Base-by-base conservation (phyloP, 2,113 vertebrate genomes). In the Lanius collurio region DNA sequence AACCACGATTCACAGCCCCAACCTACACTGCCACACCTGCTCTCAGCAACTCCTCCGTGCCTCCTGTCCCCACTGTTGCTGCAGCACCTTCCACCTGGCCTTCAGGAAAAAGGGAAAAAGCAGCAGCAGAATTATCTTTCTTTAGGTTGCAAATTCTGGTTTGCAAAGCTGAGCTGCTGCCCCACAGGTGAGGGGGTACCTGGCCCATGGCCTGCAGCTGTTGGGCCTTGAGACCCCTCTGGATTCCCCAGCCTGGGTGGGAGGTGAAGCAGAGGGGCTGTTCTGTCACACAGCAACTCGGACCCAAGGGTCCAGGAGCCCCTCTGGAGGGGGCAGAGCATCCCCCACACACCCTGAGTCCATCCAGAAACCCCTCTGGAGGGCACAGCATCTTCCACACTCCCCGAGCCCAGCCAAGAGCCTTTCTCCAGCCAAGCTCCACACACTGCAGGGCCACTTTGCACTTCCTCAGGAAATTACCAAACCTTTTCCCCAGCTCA, bases 381-480 rank as follows among this genome's bases (percentile, higher is more conserved):
- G 8, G 59, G n/a, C 33, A 59, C 8, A 35, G n/a, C 22, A 59
- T 59, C 56, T 6, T 4, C 31, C 55, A 33, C 55, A 22, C 31
- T 9, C 55, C 30, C 5, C 3, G 1, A 31, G 10, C 23, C 18
- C 28, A 49, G 57, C 11, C 78, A 2, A 39, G 35, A 86, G 23
- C 47, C 28, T 35, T 41, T 42, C 2, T 49, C 52, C 41, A 47
- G 46, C 55, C 35, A 10, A 2, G 12, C 20, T 35, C 49, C 37
- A 9, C 9, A 4, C 0, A 0, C 70, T 44, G 53, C 44, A 9
- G 26, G 12, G 35, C 27, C 64, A 19, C 59, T 57, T 71, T 1
- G 10, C 41, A 41, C 27, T 64, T 47, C 33, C 6, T 28, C 44
- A 19, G 44, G 62, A 49, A 24, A 41, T 13, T 26, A 23, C 65